Base-by-base conservation (phyloP, 2,113 vertebrate genomes). In the Echinops telfairi region DNA sequence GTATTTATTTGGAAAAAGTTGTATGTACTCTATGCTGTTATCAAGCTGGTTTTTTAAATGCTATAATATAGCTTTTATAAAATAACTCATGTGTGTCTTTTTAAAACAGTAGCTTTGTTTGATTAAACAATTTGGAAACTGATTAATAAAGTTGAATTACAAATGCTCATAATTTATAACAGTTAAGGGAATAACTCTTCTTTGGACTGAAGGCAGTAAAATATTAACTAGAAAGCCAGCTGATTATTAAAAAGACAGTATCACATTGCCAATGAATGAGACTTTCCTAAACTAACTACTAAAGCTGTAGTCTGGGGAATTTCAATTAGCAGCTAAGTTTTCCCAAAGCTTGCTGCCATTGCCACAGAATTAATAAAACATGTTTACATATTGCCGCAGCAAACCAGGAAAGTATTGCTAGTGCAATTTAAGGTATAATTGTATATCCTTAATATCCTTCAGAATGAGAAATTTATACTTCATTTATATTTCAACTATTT, bases 311-410 rank as follows among this genome's bases (percentile, higher is more conserved):
- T 43, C 93, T 88, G 79, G 85, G 53, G 76, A 97, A 95, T 36
- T 82, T 89, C 87, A 91, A 80, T 88, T 79, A 90, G 70, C 83
- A 80, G 47, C 85, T 87, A 91, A 29, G 68, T 88, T 95, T 93
- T 80, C 83, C 76, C 88, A 96, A 29, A 70, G 68, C 89, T 91
- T 88, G 1, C 16, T 94, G 53, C 81, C 89, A 31, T 16, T 94
- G 83, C 73, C 85, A 89, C 43, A 94, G 84, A 83, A 92, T 95
- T 96, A 91, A 90, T 88, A 90, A 96, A 76, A 79, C 66, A 64
- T 80, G 43, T 90, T 90, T 91, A 82, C 20, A 77, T 86, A 78
- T 27, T 36, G 29, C 20, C 90, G 80, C 43, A 91, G 62, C 73
- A 94, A 92, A 70, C 77, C n/a, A 89, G 19, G 31, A 16, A 4